Percentiles rank a stretch among this genome's conserved stretches.
Conservation (phyloP, 2,797 vertebrate genomes). For the Fundulus diaphanus region DNA sequence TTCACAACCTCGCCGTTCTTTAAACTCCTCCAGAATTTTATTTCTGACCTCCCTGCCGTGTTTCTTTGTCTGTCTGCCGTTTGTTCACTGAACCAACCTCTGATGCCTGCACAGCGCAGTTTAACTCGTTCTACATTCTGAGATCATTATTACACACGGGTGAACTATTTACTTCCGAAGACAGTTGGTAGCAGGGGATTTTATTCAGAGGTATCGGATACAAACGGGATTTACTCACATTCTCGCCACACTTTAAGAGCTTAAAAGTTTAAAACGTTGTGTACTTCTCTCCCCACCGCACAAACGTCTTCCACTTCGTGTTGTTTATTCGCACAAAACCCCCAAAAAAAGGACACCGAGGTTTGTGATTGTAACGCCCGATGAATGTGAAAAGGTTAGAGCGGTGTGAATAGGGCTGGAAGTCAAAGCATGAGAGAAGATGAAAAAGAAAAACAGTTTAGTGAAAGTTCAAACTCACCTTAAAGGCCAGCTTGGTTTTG, state of each 20-base stretch:
- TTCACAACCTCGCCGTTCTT: too few relatives aligned
- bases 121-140: too few relatives aligned
- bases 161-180: not conserved
- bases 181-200: not conserved
- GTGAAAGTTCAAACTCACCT: constrained; percentile 76
- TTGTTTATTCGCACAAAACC: not conserved
- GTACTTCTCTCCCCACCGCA: not conserved
- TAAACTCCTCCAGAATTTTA: too few relatives aligned
- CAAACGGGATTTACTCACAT: too few relatives aligned
- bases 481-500: constrained; percentile 93
- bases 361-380: not conserved
- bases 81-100: too few relatives aligned
- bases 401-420: not conserved
- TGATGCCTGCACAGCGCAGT: too few relatives aligned
- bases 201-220: too few relatives aligned
- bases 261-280: not conserved
- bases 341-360: not conserved
- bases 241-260: too few relatives aligned
- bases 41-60: too few relatives aligned
- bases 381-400: not conserved
- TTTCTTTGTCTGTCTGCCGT: not conserved
- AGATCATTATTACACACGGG: too few relatives aligned
- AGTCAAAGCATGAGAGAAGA: not conserved
- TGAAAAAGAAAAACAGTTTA: not conserved
- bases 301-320: not conserved